phyloP scores from a whole-genome alignment of 2,113 vertebrate species.

The Glaucomys volans region DNA sequence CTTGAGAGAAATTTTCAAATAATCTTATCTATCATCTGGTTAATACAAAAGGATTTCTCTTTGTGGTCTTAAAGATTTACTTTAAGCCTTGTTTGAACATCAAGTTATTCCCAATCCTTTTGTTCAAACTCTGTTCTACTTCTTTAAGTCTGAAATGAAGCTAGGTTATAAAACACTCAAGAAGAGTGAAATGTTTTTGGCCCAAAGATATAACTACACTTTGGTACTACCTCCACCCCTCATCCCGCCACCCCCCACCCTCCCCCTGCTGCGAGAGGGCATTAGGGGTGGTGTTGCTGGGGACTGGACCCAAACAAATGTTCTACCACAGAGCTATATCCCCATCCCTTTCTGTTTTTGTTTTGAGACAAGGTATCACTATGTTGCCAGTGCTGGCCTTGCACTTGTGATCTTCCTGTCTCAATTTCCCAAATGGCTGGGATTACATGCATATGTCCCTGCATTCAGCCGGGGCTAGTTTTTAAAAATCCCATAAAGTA shows the following conservation, averaged over 20 bases:
- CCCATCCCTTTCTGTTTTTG: too few species aligned
- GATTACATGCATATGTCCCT: too few species aligned
- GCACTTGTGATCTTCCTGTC: too few species aligned
- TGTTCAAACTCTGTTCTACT: not conserved
- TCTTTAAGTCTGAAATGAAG: conserved; percentile 4
- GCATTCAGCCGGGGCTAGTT: too few species aligned
- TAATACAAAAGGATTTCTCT: not conserved
- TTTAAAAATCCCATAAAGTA: not conserved
- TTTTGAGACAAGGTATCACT: too few species aligned
- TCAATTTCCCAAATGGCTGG: too few species aligned
- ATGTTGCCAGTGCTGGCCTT: too few species aligned
- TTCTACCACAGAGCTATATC: too few species aligned
- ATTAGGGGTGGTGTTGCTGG: too few species aligned
- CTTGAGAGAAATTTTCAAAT: conserved; percentile 30
- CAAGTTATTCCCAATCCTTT: not conserved
- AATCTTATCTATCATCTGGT: not conserved
- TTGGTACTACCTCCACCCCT: not conserved
- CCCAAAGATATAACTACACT: not conserved
- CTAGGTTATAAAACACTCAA: not conserved
- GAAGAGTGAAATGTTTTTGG: not conserved
- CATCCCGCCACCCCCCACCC: too few species aligned
- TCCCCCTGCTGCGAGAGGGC: too few species aligned
- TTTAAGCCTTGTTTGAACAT: not conserved
- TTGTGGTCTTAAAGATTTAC: conserved; percentile 10
- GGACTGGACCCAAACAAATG: not conserved